These are phyloP conservation scores for Hemicentrotus pulcherrimus DNA, from an alignment of 35 echinoderm and acorn worm genomes.

Conservation along the genomic window DNA sequence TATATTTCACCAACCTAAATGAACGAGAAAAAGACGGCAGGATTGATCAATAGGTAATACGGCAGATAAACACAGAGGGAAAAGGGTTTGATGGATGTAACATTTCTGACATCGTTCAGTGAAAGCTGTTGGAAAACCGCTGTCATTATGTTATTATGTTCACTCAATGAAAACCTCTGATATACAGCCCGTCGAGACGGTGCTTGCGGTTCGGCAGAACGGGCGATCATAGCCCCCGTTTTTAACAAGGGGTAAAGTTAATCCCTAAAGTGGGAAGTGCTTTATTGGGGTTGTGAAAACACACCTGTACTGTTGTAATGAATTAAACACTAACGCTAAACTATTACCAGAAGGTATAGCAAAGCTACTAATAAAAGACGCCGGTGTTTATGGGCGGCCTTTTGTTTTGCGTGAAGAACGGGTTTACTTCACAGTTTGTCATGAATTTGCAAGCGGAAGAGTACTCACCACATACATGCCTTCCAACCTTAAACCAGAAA, in stretches of 20 bases:
- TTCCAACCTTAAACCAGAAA: background rate
- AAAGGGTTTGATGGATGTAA: background rate
- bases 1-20: background rate
- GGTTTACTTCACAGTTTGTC: background rate
- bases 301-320: background rate
- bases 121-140: background rate
- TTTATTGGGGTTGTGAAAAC: background rate
- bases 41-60: background rate
- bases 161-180: background rate
- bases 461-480: background rate
- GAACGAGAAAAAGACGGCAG: background rate
- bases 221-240: background rate
- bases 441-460: background rate
- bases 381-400: background rate
- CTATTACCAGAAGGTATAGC: background rate
- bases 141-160: background rate
- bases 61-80: background rate
- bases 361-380: background rate
- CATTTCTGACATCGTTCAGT: background rate
- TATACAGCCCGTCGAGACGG: background rate
- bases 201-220: background rate
- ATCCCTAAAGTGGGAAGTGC: background rate
- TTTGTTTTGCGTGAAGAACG: background rate
- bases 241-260: background rate
- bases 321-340: background rate